Evolutionary conservation across 1,140 invertebrate genomes (phyloP), one percentile per base, ranked within the genome.

Genomic region (Drosophila asahinai): DNA sequence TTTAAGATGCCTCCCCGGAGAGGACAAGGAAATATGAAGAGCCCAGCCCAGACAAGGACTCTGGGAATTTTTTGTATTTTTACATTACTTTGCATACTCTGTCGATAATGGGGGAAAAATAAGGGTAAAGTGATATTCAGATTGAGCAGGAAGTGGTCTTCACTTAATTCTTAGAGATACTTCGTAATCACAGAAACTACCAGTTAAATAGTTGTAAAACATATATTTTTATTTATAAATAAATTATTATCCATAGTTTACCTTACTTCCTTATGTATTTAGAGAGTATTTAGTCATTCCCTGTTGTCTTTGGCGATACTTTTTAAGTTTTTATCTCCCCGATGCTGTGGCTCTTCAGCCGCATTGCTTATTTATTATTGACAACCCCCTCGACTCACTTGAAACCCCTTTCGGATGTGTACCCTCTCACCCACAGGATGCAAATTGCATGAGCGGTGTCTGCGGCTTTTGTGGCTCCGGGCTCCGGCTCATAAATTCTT

Each of bases 291-390:
- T 54, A 22, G 12, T 7, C 9, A 19, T 22, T 22, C 12, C 33
- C 22, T 22, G 0, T 15, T 12, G 8, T 14, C 9, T 36, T 11
- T 36, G 9, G 9, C 8, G 9, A 11, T 54, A 12, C 4, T 54
- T 15, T 52, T 9, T 40, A 38, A 36, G 9, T 36, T 42, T n/a
- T 58, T 58, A 42, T 58, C 36, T 43, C 36, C 36, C 7, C 36
- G 33, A 38, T 38, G 33, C 22, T 55, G 17, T 38, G 36, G 52
- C 52, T 54, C 52, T 55, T 22, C 30, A 54, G 30, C 77, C 81
- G 66, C 81, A 80, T 71, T 68, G 51, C 73, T 89, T 83, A 89
- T 87, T 81, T 66, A 87, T 87, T 87, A 90, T 84, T 89, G 81
- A 87, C 71, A 78, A 68, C 19, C 27, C 22, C 27, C 66, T 45